Conservation (phyloP, 2,113 vertebrate species). For the Chunga burmeisteri region DNA sequence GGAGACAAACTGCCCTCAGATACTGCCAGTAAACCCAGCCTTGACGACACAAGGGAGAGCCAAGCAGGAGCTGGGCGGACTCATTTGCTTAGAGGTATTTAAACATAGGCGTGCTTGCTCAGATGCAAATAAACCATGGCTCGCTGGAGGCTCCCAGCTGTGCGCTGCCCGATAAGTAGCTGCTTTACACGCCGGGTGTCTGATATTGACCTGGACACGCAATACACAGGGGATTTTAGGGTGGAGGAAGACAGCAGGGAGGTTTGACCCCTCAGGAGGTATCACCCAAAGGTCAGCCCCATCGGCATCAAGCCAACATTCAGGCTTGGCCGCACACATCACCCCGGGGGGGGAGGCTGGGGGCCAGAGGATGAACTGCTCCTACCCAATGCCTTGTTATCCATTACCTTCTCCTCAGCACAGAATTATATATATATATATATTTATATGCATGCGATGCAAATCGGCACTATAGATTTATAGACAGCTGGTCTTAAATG, state of each 20-base stretch:
- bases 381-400: background rate
- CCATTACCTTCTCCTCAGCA: background rate
- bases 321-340: background rate
- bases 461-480: background rate
- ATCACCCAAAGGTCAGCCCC: background rate
- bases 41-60: background rate
- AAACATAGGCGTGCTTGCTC: background rate
- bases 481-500: background rate
- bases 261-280: background rate
- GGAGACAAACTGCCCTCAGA: background rate
- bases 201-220: background rate
- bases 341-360: background rate
- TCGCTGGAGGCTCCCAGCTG: background rate
- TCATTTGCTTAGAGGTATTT: background rate
- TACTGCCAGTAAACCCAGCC: background rate
- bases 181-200: background rate
- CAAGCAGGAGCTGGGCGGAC: background rate
- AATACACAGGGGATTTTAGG: background rate
- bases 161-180: fast-evolving
- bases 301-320: background rate
- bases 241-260: background rate
- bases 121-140: background rate
- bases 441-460: background rate
- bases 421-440: background rate
- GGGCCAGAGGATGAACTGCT: background rate